Evolutionary conservation across 2,797 vertebrate genomes (phyloP), one percentile per base, ranked within the genome.

Genomic region (Leptodactylus fallax): DNA sequence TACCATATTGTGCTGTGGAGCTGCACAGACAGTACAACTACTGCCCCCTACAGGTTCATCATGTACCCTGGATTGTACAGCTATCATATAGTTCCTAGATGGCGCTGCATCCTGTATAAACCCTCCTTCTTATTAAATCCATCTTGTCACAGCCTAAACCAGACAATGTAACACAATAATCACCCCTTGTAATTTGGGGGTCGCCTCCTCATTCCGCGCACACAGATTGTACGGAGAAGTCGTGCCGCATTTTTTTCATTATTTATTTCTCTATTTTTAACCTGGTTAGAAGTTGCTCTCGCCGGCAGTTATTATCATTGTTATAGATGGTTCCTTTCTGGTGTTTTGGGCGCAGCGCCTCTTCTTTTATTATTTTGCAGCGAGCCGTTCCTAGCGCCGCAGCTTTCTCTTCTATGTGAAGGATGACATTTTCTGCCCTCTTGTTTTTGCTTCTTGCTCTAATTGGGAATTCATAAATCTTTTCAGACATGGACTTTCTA

Each of bases 401-500:
- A 49, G 23, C 51, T 71, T 72, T 56, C 65, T 58, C 27, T 56
- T 56, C 67, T 7, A 8, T 71, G 21, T 83, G 81, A 83, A 83
- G 81, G 65, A 13, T 83, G 67, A 83, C 81, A 83, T 83, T 83
- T 71, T 36, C 65, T 72, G 65, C 49, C 81, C 81, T 69, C 81
- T 83, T 71, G 81, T 55, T 71, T 83, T 83, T 71, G 63, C 49
- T 83, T 55, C 81, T 71, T 27, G 25, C 56, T 83, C 63, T 83
- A 71, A 83, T 83, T 83, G 81, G 81, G 23, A 83, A 55, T 83
- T 83, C 51, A 55, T 71, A 83, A 69, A 71, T 83, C 61, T 83
- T 55, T 71, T 71, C 51, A 83, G 81, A 83, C 65, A 9, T 53
- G 21, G 81, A 71, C 51, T 21, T 83, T 71, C 51, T 19, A 13